Percentiles rank a stretch among this genome's conserved stretches.
Conservation (phyloP, 2,888 invertebrate species). For the Amitus sp. region DNA sequence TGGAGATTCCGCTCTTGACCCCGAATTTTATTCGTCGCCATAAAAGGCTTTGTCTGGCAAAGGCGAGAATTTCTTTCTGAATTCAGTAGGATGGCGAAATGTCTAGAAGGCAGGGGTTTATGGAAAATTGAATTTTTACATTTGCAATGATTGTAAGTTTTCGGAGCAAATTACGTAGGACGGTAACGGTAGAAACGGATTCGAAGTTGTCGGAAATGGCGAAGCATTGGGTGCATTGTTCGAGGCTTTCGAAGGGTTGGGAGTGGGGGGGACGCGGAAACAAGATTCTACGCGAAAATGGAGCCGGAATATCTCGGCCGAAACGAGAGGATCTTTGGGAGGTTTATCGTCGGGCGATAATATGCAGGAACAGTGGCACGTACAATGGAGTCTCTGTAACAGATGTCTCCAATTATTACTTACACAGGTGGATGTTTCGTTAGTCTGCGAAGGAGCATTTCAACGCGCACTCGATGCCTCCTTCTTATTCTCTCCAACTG, state of each 20-base stretch:
- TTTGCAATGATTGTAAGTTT: neutral
- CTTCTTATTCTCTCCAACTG: neutral
- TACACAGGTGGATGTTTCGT: slow-evolving; percentile 11
- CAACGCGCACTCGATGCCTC: neutral
- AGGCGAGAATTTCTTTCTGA: no score
- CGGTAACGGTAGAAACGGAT: slow-evolving; percentile 2
- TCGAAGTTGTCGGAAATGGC: neutral
- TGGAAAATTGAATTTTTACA: neutral
- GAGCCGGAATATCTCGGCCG: slow-evolving; percentile 15
- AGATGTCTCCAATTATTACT: slow-evolving; percentile 41
- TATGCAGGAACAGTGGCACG: slow-evolving; percentile 21
- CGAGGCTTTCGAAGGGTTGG: no score
- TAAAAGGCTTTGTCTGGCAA: no score
- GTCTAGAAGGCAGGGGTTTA: no score
- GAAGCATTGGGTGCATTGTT: slow-evolving; percentile 4
- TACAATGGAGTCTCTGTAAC: slow-evolving; percentile 32
- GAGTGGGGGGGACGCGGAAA: neutral
- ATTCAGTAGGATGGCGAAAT: no score
- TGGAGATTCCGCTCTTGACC: neutral
- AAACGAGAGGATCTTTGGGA: slow-evolving; percentile 20
- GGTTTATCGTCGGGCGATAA: slow-evolving; percentile 33
- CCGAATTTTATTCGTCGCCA: neutral
- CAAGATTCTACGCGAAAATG: slow-evolving; percentile 13
- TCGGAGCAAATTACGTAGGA: neutral
- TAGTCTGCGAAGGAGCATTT: slow-evolving; percentile 6